Evolutionary conservation across 1,140 invertebrate genomes (phyloP).

Genomic region (Sinonovacula constricta): DNA sequence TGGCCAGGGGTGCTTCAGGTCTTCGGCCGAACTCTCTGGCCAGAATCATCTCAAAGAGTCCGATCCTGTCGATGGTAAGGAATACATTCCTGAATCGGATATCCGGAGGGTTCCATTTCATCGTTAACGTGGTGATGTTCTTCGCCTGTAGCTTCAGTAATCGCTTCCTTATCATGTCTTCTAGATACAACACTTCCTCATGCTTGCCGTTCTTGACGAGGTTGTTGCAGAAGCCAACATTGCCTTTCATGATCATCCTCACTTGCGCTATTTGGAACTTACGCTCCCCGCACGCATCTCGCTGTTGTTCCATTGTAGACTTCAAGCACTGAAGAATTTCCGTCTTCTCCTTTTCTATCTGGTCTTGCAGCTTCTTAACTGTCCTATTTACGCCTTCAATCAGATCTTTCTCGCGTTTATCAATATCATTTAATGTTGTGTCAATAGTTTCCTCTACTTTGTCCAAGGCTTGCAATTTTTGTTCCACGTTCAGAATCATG

Average conservation of each 20-base stretch:
- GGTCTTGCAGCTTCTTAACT: slow-evolving; percentile 44
- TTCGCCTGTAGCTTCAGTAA: slow-evolving; percentile 43
- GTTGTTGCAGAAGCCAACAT: slow-evolving; percentile 39
- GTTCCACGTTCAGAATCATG: slow-evolving; percentile 32
- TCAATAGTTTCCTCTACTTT: slow-evolving; percentile 34
- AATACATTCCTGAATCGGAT: slow-evolving; percentile 49
- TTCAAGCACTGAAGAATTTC: slow-evolving; percentile 40
- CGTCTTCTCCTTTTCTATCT: slow-evolving; percentile 46
- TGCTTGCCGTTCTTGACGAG: slow-evolving; percentile 46
- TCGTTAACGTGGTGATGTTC: slow-evolving; percentile 16
- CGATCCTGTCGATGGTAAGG: slow-evolving; percentile 43
- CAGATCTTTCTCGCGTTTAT: slow-evolving; percentile 48
- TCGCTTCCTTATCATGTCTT: slow-evolving; percentile 18
- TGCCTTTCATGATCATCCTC: slow-evolving; percentile 20
- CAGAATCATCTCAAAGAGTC: slow-evolving; percentile 41
- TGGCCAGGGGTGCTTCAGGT: slow-evolving; percentile 32
- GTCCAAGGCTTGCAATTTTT: slow-evolving; percentile 34
- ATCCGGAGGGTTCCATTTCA: slow-evolving; percentile 49
- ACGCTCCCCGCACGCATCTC: slow-evolving; percentile 24
- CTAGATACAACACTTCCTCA: slow-evolving; percentile 39
- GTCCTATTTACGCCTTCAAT: slow-evolving; percentile 44
- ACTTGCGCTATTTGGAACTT: slow-evolving; percentile 32
- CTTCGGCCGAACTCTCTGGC: slow-evolving; percentile 24
- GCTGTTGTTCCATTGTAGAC: slow-evolving; percentile 43
- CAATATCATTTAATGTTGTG: slow-evolving; percentile 33